These are phyloP conservation scores for Dinocampus coccinellae DNA, from an alignment of 2,888 invertebrate genomes.

Conservation along the genomic window DNA sequence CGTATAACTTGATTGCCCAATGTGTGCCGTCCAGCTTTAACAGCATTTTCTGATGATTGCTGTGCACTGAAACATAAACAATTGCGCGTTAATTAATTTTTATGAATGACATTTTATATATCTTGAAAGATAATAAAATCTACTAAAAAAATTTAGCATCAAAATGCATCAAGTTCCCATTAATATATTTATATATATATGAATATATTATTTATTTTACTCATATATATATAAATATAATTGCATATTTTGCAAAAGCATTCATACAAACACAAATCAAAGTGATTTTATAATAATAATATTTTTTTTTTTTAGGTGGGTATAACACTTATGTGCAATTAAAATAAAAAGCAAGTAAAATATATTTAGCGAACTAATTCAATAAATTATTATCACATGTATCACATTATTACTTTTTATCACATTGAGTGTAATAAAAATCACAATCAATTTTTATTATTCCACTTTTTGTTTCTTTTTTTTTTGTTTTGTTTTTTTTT, in stretches of 20 bases:
- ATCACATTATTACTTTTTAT: too few relatives aligned
- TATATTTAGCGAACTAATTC: constrained; percentile 11
- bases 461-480: neutral
- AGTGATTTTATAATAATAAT: neutral
- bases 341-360: constrained; percentile 31
- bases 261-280: neutral
- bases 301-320: constrained; percentile 30
- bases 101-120: constrained; percentile 7
- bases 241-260: neutral
- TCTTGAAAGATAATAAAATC: constrained; percentile 29
- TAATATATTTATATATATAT: neutral
- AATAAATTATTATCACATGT: neutral
- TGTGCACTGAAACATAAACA: constrained; percentile 83
- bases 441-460: constrained; percentile 19
- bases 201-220: too few relatives aligned
- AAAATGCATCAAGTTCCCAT: constrained; percentile 43
- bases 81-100: neutral
- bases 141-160: constrained; percentile 28
- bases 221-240: neutral
- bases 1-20: constrained; percentile 98
- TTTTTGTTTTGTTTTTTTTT: neutral
- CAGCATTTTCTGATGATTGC: constrained; percentile 90
- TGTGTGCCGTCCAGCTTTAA: constrained; percentile 86
- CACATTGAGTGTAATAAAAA: constrained; percentile 6
- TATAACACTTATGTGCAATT: constrained; percentile 29